phyloP scores from a whole-genome alignment of 2,113 vertebrate species.

The Macquaria australasica region DNA sequence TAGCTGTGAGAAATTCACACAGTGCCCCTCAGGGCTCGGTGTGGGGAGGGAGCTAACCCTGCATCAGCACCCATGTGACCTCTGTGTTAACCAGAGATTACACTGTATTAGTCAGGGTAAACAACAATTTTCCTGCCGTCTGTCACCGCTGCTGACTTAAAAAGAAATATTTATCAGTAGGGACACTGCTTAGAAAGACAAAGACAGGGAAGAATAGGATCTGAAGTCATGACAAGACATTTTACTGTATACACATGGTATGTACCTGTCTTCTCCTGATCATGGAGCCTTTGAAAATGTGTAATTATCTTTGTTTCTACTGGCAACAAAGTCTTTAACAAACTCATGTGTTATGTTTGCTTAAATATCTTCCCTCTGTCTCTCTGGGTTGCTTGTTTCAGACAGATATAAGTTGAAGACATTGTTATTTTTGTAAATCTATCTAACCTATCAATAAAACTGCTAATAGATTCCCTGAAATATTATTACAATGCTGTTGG shows the following conservation, averaged over 20 bases:
- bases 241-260: not conserved
- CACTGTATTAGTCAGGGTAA: constrained; percentile 37
- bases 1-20: constrained; percentile 38
- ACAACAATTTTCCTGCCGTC: constrained; percentile 26
- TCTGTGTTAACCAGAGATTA: constrained; percentile 51
- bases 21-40: not conserved
- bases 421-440: not conserved
- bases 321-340: not conserved
- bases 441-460: no score
- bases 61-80: constrained; percentile 30
- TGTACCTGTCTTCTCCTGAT: no score
- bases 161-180: not conserved
- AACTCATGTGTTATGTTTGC: not conserved
- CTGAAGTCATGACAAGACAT: not conserved
- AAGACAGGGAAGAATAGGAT: not conserved
- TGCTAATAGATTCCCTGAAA: no score
- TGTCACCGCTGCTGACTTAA: not conserved
- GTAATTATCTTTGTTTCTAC: not conserved
- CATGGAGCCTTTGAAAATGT: not conserved
- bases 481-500: no score
- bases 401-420: not conserved
- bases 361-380: not conserved
- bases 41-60: constrained; percentile 45
- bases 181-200: not conserved
- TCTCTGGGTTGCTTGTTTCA: not conserved